phyloP scores from a whole-genome alignment of 1,140 invertebrate genomes.

The Sycophila sp. region DNA sequence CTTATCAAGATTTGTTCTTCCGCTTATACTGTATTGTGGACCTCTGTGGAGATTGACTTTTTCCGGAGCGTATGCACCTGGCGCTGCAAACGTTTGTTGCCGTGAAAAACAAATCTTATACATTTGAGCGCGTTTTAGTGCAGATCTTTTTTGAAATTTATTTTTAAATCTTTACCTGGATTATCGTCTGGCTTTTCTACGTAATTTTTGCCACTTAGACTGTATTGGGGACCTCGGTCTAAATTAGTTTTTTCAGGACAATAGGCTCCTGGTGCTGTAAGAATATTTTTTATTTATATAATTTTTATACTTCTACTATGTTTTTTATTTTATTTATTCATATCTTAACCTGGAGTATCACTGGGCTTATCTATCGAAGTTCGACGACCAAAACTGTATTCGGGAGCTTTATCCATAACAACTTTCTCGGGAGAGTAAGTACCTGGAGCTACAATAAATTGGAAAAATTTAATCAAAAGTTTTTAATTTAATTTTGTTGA shows the following conservation, averaged over 20 bases:
- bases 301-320: no score
- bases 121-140: not conserved
- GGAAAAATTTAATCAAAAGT: not conserved
- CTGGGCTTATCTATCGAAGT: conserved; percentile 33
- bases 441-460: conserved; percentile 54
- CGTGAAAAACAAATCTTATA: conserved; percentile 53
- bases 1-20: not conserved
- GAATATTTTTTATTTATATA: not conserved
- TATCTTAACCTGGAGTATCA: conserved; percentile 39
- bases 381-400: conserved; percentile 69
- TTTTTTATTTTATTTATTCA: not conserved
- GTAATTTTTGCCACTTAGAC: conserved; percentile 68
- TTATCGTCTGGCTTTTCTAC: conserved; percentile 65
- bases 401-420: conserved; percentile 49
- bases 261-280: conserved; percentile 45
- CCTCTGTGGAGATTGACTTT: conserved; percentile 42
- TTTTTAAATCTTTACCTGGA: conserved; percentile 47
- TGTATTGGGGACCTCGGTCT: conserved; percentile 69
- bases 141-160: not conserved
- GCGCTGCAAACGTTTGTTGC: conserved; percentile 50
- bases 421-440: conserved; percentile 47
- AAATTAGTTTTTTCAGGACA: conserved; percentile 64
- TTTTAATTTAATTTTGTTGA: not conserved
- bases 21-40: conserved; percentile 44
- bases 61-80: conserved; percentile 45